A percentile compares a stretch with the other conserved stretches of the same genome.
phyloP scores from a whole-genome alignment of 2,797 vertebrate species.

The Tragopan temminckii region DNA sequence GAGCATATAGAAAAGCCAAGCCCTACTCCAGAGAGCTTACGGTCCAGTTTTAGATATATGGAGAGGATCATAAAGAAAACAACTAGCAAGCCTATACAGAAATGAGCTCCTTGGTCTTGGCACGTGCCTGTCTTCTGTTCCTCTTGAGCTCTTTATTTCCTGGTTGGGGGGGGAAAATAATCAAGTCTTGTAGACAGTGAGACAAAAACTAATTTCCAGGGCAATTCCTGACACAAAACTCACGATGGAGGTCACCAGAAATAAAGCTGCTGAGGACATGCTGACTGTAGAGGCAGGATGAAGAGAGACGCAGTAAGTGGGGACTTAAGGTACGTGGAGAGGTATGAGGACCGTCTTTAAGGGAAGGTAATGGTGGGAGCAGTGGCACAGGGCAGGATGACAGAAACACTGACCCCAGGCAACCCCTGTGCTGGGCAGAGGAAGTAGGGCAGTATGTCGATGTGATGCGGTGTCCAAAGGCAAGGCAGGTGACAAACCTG shows the following conservation, averaged over 20 bases:
- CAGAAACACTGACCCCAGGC: fast-evolving
- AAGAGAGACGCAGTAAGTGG: not conserved
- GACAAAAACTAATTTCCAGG: constrained; percentile 21
- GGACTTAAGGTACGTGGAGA: not conserved
- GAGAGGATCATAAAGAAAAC: not conserved
- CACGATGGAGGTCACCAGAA: not conserved
- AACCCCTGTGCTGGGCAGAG: fast-evolving
- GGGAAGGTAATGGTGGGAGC: not conserved
- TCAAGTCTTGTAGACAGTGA: not conserved
- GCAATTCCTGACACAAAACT: not conserved
- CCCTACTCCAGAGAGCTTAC: not conserved
- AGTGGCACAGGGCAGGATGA: not conserved
- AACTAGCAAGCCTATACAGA: not conserved
- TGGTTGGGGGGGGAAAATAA: not conserved
- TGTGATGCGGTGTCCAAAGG: fast-evolving
- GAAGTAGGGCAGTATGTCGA: not conserved
- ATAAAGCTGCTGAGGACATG: not conserved
- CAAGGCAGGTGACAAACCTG: fast-evolving
- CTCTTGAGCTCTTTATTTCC: not conserved
- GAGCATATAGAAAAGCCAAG: constrained; percentile 11
- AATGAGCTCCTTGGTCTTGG: not conserved
- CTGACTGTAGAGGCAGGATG: not conserved
- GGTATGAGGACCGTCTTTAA: not conserved
- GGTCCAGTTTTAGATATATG: not conserved
- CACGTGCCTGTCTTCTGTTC: not conserved